Evolutionary conservation across 2,888 invertebrate species (phyloP).

Genomic region (Notodromas monacha): DNA sequence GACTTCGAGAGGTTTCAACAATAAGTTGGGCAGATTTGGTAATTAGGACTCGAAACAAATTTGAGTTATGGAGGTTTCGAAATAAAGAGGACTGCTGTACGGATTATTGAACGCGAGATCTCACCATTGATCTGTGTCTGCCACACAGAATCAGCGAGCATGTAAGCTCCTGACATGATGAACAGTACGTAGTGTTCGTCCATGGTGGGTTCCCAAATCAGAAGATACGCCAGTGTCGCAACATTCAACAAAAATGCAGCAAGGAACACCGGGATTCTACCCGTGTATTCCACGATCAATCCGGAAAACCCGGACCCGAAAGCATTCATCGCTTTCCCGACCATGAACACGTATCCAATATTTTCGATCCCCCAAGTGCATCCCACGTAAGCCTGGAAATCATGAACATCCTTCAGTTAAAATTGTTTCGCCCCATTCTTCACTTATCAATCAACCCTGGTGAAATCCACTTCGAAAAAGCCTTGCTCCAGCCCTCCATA

Average conservation of each 20-base stretch:
- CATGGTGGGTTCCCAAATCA: slow-evolving; percentile 57
- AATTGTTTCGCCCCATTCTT: too few relatives aligned
- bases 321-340: slow-evolving; percentile 76
- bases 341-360: slow-evolving; percentile 89
- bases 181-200: slow-evolving; percentile 45
- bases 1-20: too few relatives aligned
- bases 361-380: slow-evolving; percentile 21
- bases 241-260: slow-evolving; percentile 19
- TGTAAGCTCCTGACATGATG: slow-evolving; percentile 66
- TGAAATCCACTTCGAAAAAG: slow-evolving; percentile 18
- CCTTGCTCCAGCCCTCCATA: slow-evolving; percentile 21
- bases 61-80: too few relatives aligned
- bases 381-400: slow-evolving; percentile 5
- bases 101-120: too few relatives aligned
- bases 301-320: slow-evolving; percentile 66
- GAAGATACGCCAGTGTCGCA: slow-evolving; percentile 29
- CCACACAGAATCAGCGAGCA: slow-evolving; percentile 85
- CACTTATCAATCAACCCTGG: too few relatives aligned
- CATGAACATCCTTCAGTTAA: too few relatives aligned
- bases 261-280: slow-evolving; percentile 45
- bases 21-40: too few relatives aligned
- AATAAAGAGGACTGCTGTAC: too few relatives aligned
- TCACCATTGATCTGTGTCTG: slow-evolving; percentile 80
- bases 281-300: slow-evolving; percentile 62
- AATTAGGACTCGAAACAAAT: too few relatives aligned